Evolutionary conservation across 1,140 invertebrate genomes (phyloP).

Genomic region (Aphidius gifuensis): DNA sequence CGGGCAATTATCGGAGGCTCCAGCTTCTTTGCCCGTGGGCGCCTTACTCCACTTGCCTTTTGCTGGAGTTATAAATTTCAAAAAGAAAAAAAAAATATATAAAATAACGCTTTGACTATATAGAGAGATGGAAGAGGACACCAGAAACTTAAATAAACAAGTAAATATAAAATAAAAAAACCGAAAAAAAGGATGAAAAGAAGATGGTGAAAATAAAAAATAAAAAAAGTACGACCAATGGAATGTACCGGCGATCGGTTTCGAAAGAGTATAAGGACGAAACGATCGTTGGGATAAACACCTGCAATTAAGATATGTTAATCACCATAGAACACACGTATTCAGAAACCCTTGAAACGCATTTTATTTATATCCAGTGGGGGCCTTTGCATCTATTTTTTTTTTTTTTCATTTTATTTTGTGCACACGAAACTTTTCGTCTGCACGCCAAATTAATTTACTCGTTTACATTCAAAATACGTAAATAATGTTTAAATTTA

Average conservation of each 20-base stretch:
- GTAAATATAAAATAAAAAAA: constrained; percentile 10
- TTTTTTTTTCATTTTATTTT: too few species aligned
- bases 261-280: constrained; percentile 30
- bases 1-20: constrained; percentile 39
- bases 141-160: constrained; percentile 24
- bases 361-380: background rate
- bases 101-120: background rate
- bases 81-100: constrained; percentile 22
- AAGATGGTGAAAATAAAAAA: constrained; percentile 6
- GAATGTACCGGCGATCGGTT: constrained; percentile 34
- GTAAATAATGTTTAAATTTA: background rate
- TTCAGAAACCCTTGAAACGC: constrained; percentile 21
- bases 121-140: constrained; percentile 27
- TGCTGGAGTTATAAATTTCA: constrained; percentile 26
- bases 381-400: too few species aligned
- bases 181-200: background rate
- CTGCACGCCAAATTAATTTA: too few species aligned
- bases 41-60: background rate
- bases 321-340: constrained; percentile 36
- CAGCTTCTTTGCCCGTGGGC: constrained; percentile 31
- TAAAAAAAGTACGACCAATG: constrained; percentile 18
- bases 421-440: too few species aligned
- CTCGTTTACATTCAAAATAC: constrained; percentile 24
- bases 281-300: constrained; percentile 37
- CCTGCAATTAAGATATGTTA: constrained; percentile 51